phyloP scores from a whole-genome alignment of 2,113 vertebrate genomes.

The Pelvicachromis taeniatus region DNA sequence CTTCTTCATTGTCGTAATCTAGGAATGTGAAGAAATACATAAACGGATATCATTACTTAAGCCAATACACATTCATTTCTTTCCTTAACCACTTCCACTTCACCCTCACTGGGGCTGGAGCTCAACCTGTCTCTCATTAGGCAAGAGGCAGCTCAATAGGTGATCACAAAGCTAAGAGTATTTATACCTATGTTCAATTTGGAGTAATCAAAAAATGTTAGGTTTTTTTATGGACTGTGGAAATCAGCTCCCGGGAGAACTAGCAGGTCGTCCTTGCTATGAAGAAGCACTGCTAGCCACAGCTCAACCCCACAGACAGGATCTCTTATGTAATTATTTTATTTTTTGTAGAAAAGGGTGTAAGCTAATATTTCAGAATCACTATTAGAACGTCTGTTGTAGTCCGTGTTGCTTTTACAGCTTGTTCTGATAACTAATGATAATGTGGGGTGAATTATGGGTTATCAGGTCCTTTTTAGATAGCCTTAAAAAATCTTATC shows the following conservation, averaged over 20 bases:
- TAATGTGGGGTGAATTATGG: background rate
- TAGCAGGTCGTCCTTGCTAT: background rate
- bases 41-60: background rate
- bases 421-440: conserved; percentile 79
- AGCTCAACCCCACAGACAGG: background rate
- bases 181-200: background rate
- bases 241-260: background rate
- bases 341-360: background rate
- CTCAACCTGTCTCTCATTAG: background rate
- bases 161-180: background rate
- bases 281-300: background rate
- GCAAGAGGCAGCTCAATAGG: background rate
- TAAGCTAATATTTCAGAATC: background rate
- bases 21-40: conserved; percentile 10
- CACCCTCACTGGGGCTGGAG: background rate
- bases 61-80: background rate
- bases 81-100: background rate
- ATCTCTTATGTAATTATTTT: background rate
- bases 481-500: background rate
- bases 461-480: background rate
- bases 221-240: background rate
- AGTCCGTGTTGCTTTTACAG: background rate
- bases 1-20: conserved; percentile 95
- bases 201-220: background rate
- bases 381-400: background rate